Conservation (phyloP, 2,888 invertebrate species). For the Trichopoda pennipes region DNA sequence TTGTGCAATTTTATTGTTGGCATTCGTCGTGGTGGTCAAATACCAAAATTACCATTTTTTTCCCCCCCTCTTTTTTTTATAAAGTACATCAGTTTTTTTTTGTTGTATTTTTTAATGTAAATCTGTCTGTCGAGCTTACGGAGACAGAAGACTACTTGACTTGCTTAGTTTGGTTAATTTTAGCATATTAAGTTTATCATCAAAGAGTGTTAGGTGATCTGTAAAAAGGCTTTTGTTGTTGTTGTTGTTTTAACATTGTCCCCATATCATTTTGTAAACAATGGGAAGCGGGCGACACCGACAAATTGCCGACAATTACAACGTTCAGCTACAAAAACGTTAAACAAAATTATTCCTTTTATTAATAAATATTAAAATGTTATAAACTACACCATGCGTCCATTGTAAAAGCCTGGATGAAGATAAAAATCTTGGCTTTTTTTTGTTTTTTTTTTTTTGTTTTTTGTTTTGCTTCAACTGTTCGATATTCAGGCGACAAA, state of each 20-base stretch:
- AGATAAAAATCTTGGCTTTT: slow-evolving; percentile 39
- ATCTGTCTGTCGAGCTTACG: background rate
- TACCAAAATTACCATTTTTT: slow-evolving; percentile 79
- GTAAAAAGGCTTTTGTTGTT: slow-evolving; percentile 36
- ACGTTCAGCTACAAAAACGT: slow-evolving; percentile 51
- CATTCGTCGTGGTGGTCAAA: slow-evolving; percentile 79
- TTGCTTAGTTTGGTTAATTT: slow-evolving; percentile 26
- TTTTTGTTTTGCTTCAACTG: background rate
- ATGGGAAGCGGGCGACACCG: slow-evolving; percentile 74
- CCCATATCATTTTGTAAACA: slow-evolving; percentile 62
- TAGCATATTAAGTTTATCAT: slow-evolving; percentile 34
- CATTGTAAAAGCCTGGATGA: slow-evolving; percentile 16
- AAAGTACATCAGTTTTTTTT: slow-evolving; percentile 24
- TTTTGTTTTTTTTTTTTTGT: too few relatives aligned
- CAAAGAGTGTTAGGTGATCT: slow-evolving; percentile 57
- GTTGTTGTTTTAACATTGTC: slow-evolving; percentile 27
- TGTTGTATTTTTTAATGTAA: slow-evolving; percentile 6
- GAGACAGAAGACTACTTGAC: slow-evolving; percentile 31
- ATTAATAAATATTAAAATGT: slow-evolving; percentile 44
- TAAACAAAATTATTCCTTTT: slow-evolving; percentile 51
- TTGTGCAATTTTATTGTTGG: slow-evolving; percentile 69
- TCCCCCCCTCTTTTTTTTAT: slow-evolving; percentile 63
- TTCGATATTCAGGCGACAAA: slow-evolving; percentile 23
- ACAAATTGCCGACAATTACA: slow-evolving; percentile 79
- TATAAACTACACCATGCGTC: slow-evolving; percentile 33